Conservation (phyloP, 1,140 invertebrate species). For the Radopholus similis region DNA sequence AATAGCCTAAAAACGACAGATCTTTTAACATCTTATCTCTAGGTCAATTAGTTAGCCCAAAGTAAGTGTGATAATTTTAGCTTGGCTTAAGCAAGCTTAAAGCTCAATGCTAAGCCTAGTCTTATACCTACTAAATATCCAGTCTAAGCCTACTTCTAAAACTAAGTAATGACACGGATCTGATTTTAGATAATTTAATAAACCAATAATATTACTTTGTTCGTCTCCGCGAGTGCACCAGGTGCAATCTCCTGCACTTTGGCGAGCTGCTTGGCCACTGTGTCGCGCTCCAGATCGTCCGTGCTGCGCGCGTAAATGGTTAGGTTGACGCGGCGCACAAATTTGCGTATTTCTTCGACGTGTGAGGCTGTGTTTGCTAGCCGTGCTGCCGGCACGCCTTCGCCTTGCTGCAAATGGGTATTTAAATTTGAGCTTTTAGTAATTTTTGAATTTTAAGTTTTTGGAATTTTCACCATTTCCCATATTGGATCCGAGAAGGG, state of each 20-base stretch:
- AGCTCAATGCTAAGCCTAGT: too few species aligned
- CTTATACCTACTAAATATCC: too few species aligned
- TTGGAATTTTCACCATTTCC: conserved; percentile 15
- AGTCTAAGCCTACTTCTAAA: too few species aligned
- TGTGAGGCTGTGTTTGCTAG: conserved; percentile 40
- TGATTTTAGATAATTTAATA: conserved; percentile 9
- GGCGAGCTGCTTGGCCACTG: conserved; percentile 30
- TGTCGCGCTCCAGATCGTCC: conserved; percentile 37
- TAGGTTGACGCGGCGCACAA: conserved; percentile 41
- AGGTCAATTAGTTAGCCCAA: too few species aligned
- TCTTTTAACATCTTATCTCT: too few species aligned
- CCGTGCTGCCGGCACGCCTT: conserved; percentile 35
- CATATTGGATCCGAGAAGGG: neutral
- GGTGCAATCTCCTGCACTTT: conserved; percentile 24
- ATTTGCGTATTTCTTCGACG: conserved; percentile 36
- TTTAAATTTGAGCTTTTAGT: neutral
- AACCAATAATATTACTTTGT: neutral
- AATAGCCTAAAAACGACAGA: too few species aligned
- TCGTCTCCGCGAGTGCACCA: neutral
- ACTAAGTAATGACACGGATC: neutral
- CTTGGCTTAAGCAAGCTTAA: too few species aligned
- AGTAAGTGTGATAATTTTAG: too few species aligned
- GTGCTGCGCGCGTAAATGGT: conserved; percentile 44
- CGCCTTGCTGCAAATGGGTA: conserved; percentile 43
- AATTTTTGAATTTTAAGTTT: neutral